Percentiles rank a stretch among this genome's conserved stretches.
Evolutionary conservation across 2,888 invertebrate species (phyloP).

Genomic region (Napeogenes inachia): DNA sequence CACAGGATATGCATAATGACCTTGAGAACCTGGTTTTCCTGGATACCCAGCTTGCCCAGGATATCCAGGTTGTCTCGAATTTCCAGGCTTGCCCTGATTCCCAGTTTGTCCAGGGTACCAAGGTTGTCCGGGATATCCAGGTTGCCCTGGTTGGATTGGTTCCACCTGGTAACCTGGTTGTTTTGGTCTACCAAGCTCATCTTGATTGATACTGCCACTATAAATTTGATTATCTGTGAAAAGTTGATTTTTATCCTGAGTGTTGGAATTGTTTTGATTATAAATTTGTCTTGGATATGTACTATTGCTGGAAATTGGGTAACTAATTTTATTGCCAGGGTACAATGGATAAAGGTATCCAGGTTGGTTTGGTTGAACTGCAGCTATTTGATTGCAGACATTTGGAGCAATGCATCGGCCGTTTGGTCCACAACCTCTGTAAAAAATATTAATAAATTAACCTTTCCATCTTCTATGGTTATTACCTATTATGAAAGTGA

Average conservation of each 20-base stretch:
- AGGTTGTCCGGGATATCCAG: constrained; percentile 15
- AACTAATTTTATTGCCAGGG: constrained; percentile 27
- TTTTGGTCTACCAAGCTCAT: not conserved
- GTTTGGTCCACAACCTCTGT: constrained; percentile 68
- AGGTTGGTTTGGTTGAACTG: constrained; percentile 39
- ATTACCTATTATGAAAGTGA: too few relatives aligned
- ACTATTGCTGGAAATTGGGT: constrained; percentile 22
- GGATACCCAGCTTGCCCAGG: constrained; percentile 13
- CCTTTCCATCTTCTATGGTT: not conserved
- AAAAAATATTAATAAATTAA: constrained; percentile 22
- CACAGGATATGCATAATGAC: constrained; percentile 13
- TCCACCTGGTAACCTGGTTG: constrained; percentile 26
- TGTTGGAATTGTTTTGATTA: constrained; percentile 8
- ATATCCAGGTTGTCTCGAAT: constrained; percentile 17
- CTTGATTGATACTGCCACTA: not conserved
- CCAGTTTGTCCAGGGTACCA: constrained; percentile 13
- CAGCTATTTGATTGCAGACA: constrained; percentile 50
- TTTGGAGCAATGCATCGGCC: constrained; percentile 57
- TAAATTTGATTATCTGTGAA: constrained; percentile 13
- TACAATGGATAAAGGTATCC: constrained; percentile 26
- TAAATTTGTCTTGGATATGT: constrained; percentile 9
- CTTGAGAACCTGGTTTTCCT: constrained; percentile 15
- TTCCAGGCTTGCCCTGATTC: constrained; percentile 14
- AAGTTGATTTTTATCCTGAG: constrained; percentile 19
- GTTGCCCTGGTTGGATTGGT: constrained; percentile 27